Percentiles rank a stretch among this genome's conserved stretches.
These are phyloP conservation scores for Liposcelis brunnea DNA, from an alignment of 2,888 invertebrate species.

Conservation along the genomic window DNA sequence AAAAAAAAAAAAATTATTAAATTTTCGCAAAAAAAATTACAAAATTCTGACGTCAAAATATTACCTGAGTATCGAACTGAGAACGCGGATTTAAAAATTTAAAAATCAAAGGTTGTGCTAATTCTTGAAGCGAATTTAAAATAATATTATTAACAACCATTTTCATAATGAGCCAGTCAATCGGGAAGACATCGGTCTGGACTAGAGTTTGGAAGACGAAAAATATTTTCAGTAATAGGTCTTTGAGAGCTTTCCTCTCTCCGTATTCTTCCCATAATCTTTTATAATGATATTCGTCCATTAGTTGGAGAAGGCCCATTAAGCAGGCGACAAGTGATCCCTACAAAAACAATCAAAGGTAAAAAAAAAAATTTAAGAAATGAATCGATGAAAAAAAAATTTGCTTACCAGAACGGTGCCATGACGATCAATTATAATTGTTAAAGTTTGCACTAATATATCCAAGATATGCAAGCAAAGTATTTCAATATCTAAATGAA, in stretches of 20 bases:
- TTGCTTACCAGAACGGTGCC: conserved; percentile 43
- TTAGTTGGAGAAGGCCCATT: conserved; percentile 64
- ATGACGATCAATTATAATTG: conserved; percentile 62
- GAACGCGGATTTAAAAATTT: conserved; percentile 54
- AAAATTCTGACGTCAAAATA: conserved; percentile 1
- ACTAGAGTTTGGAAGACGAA: conserved; percentile 64
- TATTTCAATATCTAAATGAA: conserved; percentile 66
- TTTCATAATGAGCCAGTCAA: conserved; percentile 80
- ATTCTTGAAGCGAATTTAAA: conserved; percentile 67
- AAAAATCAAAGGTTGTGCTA: conserved; percentile 72
- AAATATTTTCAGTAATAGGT: conserved; percentile 68
- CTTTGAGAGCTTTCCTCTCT: conserved; percentile 66
- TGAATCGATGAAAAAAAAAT: conserved; percentile 9
- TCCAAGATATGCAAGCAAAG: conserved; percentile 64
- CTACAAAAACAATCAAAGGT: conserved; percentile 28
- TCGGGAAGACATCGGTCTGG: conserved; percentile 61
- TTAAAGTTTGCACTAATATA: conserved; percentile 68
- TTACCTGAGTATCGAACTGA: conserved; percentile 60
- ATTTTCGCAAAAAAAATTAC: no score
- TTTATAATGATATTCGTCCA: conserved; percentile 77
- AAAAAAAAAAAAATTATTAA: conserved; percentile 7
- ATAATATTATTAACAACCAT: conserved; percentile 77
- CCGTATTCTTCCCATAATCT: conserved; percentile 64
- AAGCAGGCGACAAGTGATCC: conserved; percentile 76
- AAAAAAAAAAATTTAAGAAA: conserved; percentile 1